Evolutionary conservation across 2,888 invertebrate species (phyloP), one percentile per base, ranked within the genome.

Genomic region (Stenchaetothrips biformis): DNA sequence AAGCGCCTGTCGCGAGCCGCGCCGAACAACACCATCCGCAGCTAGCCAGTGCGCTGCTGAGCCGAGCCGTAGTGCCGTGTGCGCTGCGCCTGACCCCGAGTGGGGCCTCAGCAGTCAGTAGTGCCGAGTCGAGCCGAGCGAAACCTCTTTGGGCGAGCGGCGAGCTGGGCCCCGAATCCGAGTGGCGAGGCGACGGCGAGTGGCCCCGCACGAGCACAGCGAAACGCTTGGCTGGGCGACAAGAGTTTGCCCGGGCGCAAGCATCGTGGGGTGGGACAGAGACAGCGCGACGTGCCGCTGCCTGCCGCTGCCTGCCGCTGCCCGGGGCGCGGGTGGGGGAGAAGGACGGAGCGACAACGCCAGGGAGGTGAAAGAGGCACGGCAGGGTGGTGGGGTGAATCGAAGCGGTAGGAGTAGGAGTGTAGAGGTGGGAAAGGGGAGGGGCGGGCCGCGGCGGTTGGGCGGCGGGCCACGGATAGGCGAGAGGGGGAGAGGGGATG

Each of bases 221-320:
- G 77, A 21, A 25, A 74, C 25, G 77, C 79, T 82, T 82, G 82
- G 82, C 81, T 81, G 82, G 80, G 81, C 82, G 82, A 81, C 81
- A 81, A 81, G 81, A 82, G 81, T 81, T 80, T 80, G 80, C 82
- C 81, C 81, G 82, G 82, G 81, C 67, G 25, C 81, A 81, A 81
- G 80, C 81, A 78, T 37, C 21, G 81, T 62, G 62, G 78, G 79
- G 27, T 53, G 53, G 21, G 59, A 77, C 78, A 27, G 81, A 80
- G 59, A 62, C 77, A 78, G 79, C 80, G 82, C 80, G 82, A 78
- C 37, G 74, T 79, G 67, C 59, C 59, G 37, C 37, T 18, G 59
- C n/a, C n/a, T n/a, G n/a, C n/a, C n/a, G n/a, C n/a, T n/a, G n/a
- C n/a, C n/a, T n/a, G n/a, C n/a, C n/a, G n/a, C n/a, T n/a, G n/a